Percentiles rank a stretch among this genome's conserved stretches.
Evolutionary conservation across 2,113 vertebrate genomes (phyloP).

Genomic region (Alces alces): DNA sequence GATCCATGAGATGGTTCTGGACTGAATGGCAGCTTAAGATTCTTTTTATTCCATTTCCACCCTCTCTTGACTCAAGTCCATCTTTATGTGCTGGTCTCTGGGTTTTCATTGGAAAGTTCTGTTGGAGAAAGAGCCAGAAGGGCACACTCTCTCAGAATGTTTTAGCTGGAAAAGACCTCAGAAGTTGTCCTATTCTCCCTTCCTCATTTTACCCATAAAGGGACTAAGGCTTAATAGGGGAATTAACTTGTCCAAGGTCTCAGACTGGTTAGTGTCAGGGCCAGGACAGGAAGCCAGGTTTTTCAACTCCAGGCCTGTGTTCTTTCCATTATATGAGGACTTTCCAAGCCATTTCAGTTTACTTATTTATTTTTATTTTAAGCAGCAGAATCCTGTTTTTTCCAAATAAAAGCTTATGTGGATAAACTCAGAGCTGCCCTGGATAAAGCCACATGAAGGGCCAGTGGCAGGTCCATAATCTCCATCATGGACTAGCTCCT

Average conservation of each 20-base stretch:
- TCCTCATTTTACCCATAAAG: not conserved
- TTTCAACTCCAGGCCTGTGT: not conserved
- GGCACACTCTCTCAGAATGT: not conserved
- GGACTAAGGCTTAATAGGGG: not conserved
- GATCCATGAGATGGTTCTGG: not conserved
- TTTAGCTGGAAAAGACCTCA: not conserved
- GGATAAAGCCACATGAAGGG: not conserved
- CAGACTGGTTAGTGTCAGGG: not conserved
- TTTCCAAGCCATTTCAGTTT: not conserved
- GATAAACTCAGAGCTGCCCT: not conserved
- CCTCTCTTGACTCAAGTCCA: not conserved
- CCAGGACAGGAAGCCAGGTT: not conserved
- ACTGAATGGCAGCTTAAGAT: not conserved
- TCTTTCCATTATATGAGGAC: not conserved
- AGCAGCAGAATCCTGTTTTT: not conserved
- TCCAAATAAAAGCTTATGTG: not conserved
- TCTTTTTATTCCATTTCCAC: not conserved
- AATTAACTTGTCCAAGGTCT: not conserved
- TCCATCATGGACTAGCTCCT: not conserved
- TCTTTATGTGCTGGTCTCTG: not conserved
- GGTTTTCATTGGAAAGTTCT: not conserved
- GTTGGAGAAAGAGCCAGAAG: not conserved
- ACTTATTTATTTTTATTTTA: not conserved
- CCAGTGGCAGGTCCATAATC: too few species aligned
- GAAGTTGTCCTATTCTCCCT: not conserved